Conservation (phyloP, 2,888 invertebrate genomes). For the Argyresthia goedartella region DNA sequence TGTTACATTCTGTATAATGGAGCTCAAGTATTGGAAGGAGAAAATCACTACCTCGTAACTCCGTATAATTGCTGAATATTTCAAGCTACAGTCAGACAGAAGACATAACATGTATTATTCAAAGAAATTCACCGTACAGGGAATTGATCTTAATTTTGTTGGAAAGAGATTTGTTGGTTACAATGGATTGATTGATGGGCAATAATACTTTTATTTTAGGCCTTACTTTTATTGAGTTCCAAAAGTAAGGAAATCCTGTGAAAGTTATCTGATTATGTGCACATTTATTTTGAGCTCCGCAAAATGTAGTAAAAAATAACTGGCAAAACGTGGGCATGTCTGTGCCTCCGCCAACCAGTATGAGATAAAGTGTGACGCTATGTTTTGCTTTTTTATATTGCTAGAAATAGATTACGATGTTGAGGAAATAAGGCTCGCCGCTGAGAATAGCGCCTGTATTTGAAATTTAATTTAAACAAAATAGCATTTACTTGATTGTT, state of each 20-base stretch:
- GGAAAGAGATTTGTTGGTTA: constrained; percentile 52
- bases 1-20: background rate
- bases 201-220: constrained; percentile 7
- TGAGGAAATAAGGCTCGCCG: too few species aligned
- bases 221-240: background rate
- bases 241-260: too few species aligned
- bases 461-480: too few species aligned
- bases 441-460: too few species aligned
- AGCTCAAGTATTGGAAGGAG: background rate
- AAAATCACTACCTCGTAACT: background rate
- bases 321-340: too few species aligned
- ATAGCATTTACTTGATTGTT: too few species aligned
- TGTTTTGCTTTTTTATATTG: too few species aligned
- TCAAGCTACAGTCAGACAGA: background rate
- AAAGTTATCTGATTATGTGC: too few species aligned
- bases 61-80: background rate
- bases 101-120: constrained; percentile 34
- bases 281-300: background rate
- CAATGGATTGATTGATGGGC: constrained; percentile 22
- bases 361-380: too few species aligned
- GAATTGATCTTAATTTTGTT: constrained; percentile 40
- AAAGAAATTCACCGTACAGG: constrained; percentile 24
- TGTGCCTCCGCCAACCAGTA: too few species aligned
- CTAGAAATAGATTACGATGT: too few species aligned
- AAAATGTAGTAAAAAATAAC: background rate